These are phyloP conservation scores for Casuarius casuarius DNA, from an alignment of 2,113 vertebrate genomes.

Conservation along the genomic window DNA sequence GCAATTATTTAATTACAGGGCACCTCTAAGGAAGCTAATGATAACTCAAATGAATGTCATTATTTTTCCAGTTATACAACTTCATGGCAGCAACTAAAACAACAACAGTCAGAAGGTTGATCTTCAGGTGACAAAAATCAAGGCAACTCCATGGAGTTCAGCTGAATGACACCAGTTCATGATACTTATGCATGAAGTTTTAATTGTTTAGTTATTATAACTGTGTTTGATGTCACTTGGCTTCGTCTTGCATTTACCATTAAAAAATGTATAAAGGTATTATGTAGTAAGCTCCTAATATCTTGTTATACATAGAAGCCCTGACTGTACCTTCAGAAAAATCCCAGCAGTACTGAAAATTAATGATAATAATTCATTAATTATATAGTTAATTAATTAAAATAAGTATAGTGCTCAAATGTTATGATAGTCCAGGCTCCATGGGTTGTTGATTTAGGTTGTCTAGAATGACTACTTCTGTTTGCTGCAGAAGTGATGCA, in stretches of 20 bases:
- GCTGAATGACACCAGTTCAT: background rate
- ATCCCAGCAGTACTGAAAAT: background rate
- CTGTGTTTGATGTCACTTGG: background rate
- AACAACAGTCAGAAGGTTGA: background rate
- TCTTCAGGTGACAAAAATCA: background rate
- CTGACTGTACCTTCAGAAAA: background rate
- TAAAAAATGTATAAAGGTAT: background rate
- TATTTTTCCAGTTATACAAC: constrained; percentile 4
- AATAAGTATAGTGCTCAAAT: background rate
- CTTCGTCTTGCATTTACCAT: background rate
- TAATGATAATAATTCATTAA: background rate
- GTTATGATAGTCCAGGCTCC: background rate
- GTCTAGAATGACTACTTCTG: background rate
- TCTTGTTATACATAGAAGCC: background rate
- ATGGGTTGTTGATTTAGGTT: background rate
- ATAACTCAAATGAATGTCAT: background rate
- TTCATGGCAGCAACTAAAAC: background rate
- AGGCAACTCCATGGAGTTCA: background rate
- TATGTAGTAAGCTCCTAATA: background rate
- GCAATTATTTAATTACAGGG: constrained; percentile 41
- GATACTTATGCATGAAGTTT: background rate
- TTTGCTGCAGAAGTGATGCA: background rate
- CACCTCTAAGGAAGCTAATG: background rate
- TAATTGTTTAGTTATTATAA: background rate
- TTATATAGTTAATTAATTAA: background rate